phyloP scores from a whole-genome alignment of 2,888 invertebrate genomes.

The Tenthredo notha region DNA sequence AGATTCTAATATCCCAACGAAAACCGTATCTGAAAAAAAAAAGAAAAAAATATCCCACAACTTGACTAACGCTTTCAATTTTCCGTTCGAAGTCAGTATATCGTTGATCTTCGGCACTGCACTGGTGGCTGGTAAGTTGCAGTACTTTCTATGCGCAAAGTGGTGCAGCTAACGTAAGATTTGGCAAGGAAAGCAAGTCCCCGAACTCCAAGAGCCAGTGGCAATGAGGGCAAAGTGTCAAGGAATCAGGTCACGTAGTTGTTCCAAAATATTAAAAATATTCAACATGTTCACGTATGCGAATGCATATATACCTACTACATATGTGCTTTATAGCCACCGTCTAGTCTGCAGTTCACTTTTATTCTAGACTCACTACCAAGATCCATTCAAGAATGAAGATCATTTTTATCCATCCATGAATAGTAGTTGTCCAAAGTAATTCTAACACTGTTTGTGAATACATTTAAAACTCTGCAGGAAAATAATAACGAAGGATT shows the following conservation, averaged over 20 bases:
- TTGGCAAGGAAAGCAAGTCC: constrained; percentile 29
- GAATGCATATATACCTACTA: neutral
- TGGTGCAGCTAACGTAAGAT: constrained; percentile 33
- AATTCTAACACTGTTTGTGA: neutral
- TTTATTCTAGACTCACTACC: constrained; percentile 6
- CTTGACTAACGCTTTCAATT: neutral
- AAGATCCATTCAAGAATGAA: neutral
- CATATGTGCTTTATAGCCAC: neutral
- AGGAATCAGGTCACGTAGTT: constrained; percentile 39
- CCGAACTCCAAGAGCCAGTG: neutral
- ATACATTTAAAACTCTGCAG: neutral
- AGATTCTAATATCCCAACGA: neutral
- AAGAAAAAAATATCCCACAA: too few relatives aligned
- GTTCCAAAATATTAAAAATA: constrained; percentile 32
- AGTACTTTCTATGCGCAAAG: constrained; percentile 22
- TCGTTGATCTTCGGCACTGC: neutral
- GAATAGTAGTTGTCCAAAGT: neutral
- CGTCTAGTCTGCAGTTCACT: neutral
- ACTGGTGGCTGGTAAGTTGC: neutral
- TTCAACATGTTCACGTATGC: neutral
- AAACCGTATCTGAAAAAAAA: too few relatives aligned
- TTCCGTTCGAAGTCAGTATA: neutral
- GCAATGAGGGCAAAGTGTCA: constrained; percentile 40
- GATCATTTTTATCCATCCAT: constrained; percentile 24
- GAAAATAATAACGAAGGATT: neutral